Conservation (phyloP, 2,797 vertebrate genomes). For the Dermochelys coriacea region DNA sequence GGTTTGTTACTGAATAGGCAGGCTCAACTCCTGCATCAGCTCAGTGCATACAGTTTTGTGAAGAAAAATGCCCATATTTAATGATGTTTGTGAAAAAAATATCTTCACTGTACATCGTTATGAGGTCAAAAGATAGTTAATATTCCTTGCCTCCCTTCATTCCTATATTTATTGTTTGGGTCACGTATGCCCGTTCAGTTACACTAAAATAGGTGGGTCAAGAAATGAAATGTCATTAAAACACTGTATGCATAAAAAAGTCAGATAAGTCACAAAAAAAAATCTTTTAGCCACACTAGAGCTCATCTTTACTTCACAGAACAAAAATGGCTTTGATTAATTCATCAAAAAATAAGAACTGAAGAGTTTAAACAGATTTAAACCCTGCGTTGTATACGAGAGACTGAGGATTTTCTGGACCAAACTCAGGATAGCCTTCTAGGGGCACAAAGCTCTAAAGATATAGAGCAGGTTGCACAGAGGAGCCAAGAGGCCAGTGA, state of each 20-base stretch:
- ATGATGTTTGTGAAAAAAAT: not conserved
- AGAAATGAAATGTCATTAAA: not conserved
- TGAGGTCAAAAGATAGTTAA: not conserved
- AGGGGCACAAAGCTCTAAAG: no score
- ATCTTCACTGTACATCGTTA: not conserved
- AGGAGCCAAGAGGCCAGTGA: no score
- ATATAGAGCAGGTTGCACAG: no score
- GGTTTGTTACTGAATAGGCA: not conserved
- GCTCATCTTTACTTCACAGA: not conserved
- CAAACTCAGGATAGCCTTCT: no score
- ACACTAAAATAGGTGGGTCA: not conserved
- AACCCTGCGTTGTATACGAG: no score
- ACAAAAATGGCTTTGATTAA: not conserved
- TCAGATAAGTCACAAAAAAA: not conserved
- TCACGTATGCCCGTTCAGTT: not conserved
- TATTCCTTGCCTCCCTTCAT: not conserved
- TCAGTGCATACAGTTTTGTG: rapidly evolving
- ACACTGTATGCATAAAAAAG: not conserved
- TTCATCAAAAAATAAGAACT: not conserved
- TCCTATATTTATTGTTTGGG: not conserved
- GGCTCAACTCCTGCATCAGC: not conserved
- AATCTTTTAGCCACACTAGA: not conserved
- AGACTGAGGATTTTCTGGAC: no score
- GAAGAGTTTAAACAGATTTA: not conserved
- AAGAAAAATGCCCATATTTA: not conserved